Conservation (phyloP, 2,797 vertebrate species). For the Hapalemur alaotrensis region DNA sequence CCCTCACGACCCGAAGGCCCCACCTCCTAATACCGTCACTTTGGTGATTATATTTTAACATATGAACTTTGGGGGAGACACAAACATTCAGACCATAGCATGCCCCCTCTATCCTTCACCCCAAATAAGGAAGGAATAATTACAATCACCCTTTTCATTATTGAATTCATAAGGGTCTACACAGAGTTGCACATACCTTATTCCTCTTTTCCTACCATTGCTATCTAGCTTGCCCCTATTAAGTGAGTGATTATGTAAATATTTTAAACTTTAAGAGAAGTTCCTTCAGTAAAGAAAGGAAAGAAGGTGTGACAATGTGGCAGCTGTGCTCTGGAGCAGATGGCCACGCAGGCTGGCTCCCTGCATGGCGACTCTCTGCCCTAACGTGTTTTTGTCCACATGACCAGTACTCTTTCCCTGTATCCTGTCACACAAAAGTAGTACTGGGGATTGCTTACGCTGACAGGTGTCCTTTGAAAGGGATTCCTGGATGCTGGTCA, state of each 20-base stretch:
- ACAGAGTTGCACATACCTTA: background rate
- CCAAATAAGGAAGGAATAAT: background rate
- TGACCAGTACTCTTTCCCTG: background rate
- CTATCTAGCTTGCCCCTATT: background rate
- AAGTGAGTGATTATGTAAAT: background rate
- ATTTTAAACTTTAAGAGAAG: background rate
- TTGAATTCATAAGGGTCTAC: background rate
- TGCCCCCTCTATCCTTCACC: background rate
- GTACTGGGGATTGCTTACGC: background rate
- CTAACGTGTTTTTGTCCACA: background rate
- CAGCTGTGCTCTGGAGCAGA: background rate
- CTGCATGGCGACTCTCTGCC: background rate
- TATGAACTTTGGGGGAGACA: background rate
- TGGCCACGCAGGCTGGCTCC: background rate
- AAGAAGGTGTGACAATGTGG: background rate
- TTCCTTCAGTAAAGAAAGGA: background rate
- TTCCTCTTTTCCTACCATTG: background rate
- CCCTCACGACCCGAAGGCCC: background rate
- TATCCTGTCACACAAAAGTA: background rate
- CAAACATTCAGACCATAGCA: background rate
- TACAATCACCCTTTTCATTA: background rate
- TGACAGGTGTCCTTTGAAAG: background rate
- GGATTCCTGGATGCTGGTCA: background rate
- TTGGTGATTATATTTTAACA: background rate
- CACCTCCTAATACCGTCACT: background rate